Base-by-base conservation (phyloP, 1,140 invertebrate genomes). In the Platyscapa corneri region DNA sequence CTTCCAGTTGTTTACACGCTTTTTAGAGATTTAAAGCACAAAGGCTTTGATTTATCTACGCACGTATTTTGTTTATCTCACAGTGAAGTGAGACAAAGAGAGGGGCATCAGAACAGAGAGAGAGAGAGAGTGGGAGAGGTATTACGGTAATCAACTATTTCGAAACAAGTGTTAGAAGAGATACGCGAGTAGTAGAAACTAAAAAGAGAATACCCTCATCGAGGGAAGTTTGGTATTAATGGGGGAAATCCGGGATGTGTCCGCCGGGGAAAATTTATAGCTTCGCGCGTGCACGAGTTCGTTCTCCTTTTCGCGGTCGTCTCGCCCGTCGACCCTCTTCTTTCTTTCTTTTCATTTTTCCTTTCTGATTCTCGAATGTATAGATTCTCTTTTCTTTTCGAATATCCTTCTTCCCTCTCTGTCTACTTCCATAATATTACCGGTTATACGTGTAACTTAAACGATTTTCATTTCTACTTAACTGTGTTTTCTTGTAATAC, bases 221-320 rank as follows among this genome's bases (percentile, higher is more conserved):
- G 83, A 82, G 87, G 39, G 86, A 90, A 90, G 83, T 90, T 89
- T 84, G 82, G 85, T 90, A 90, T 90, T 90, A 90, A 90, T 90
- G 88, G 89, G 83, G 88, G 90, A 90, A 90, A 90, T 90, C 89
- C 90, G 89, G 88, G 83, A 88, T 86, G 86, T 76, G 86, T 89
- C 89, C 81, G 75, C 83, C 87, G 72, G 84, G 64, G 89, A 89
- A 89, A 88, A 86, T 86, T 86, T 86, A 90, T 90, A 76, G 82
- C 81, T 86, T 84, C 30, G 64, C 53, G 49, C 53, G 49, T 39
- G 53, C 37, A 82, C 34, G 56, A 37, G 56, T 65, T 65, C 27
- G 27, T 46, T 49, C 42, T 49, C 56, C 86, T 89, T 90, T 86
- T 87, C 56, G n/a, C 60, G 18, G 16, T 64, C 56, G 56, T 64